These are phyloP conservation scores for Rissa tridactyla DNA, from an alignment of 2,113 vertebrate genomes.

Conservation along the genomic window DNA sequence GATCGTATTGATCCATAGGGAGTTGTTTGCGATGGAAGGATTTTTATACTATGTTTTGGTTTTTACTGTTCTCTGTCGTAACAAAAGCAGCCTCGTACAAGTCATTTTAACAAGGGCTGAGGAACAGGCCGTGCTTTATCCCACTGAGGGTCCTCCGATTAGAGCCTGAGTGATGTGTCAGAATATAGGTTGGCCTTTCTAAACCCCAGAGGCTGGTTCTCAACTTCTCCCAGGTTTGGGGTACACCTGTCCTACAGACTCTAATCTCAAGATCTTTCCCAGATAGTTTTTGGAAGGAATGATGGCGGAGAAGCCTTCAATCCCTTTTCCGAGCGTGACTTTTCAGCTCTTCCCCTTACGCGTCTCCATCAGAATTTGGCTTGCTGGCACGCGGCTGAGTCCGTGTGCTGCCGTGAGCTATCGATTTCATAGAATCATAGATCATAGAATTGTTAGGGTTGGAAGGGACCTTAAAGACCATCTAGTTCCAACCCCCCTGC, in stretches of 20 bases:
- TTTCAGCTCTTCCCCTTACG: not conserved
- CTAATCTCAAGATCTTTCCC: not conserved
- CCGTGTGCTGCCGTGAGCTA: rapidly evolving
- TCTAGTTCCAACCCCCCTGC: too few relatives aligned
- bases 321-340: not conserved
- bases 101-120: not conserved
- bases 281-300: not conserved
- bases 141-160: not conserved
- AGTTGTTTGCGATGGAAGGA: not conserved
- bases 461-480: too few relatives aligned
- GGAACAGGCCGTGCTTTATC: not conserved
- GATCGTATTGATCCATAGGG: not conserved
- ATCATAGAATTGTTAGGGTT: too few relatives aligned
- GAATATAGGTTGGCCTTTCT: not conserved
- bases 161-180: not conserved
- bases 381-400: not conserved
- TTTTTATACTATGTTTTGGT: not conserved
- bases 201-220: not conserved
- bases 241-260: not conserved
- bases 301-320: not conserved
- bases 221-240: not conserved
- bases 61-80: not conserved
- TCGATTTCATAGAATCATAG: not conserved
- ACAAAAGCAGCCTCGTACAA: not conserved
- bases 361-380: rapidly evolving